Evolutionary conservation across 2,113 vertebrate species (phyloP).

Genomic region (Menura novaehollandiae): DNA sequence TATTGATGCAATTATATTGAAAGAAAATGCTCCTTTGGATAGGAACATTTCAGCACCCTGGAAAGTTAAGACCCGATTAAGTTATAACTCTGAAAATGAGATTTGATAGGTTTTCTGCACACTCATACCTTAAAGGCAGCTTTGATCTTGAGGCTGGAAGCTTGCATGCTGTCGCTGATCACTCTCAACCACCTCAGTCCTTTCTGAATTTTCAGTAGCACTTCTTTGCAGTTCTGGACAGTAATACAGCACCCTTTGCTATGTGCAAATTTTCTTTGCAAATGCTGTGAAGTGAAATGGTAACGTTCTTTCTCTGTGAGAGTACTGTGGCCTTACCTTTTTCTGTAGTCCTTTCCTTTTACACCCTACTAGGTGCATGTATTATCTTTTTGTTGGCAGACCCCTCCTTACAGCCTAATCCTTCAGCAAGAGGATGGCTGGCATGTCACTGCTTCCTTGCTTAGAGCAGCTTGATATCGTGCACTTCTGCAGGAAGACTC

Average conservation of each 20-base stretch:
- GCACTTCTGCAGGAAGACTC: neutral
- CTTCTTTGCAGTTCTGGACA: neutral
- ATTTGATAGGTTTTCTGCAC: neutral
- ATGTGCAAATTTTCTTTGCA: conserved; percentile 23
- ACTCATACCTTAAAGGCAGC: neutral
- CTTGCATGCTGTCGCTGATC: neutral
- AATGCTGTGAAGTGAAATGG: neutral
- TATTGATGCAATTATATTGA: neutral
- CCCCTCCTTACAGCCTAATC: neutral
- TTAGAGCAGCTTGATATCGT: neutral
- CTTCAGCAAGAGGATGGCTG: neutral
- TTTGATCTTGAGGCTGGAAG: neutral
- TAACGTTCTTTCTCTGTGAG: neutral
- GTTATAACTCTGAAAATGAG: neutral
- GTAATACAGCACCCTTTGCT: neutral
- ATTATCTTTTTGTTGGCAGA: neutral
- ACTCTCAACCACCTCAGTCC: neutral
- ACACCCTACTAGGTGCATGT: neutral
- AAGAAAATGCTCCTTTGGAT: neutral
- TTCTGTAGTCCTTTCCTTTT: neutral
- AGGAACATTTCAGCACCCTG: neutral
- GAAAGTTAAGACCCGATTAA: neutral
- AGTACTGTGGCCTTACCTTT: neutral
- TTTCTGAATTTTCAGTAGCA: neutral
- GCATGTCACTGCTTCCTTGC: neutral